Conservation (phyloP, 2,888 invertebrate species). For the Frankliniella intonsa region DNA sequence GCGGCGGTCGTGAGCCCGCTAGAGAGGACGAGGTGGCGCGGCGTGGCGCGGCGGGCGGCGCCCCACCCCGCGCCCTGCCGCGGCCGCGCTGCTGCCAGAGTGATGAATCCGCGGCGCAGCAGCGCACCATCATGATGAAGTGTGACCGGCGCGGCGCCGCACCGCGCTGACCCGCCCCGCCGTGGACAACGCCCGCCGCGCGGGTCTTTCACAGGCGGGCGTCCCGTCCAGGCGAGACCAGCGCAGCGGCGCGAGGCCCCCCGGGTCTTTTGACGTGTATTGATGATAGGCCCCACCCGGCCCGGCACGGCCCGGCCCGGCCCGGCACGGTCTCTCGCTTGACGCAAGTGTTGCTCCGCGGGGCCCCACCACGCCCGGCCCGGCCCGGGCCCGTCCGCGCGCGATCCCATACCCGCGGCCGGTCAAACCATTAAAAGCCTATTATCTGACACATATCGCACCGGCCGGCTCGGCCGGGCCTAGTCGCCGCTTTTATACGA, state of each 20-base stretch:
- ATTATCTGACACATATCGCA: slow-evolving; percentile 9
- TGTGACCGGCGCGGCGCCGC: slow-evolving; percentile 1
- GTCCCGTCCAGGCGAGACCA: neutral
- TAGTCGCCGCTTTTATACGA: neutral
- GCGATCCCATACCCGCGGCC: neutral
- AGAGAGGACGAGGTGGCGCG: neutral
- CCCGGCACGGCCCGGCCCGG: neutral
- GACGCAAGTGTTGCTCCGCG: neutral
- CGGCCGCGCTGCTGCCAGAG: neutral
- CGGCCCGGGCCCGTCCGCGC: neutral
- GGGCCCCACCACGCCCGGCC: neutral
- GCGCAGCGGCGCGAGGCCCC: neutral
- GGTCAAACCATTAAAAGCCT: slow-evolving; percentile 22
- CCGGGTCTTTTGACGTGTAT: slow-evolving; percentile 15
- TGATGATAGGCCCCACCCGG: neutral
- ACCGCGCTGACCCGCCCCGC: neutral
- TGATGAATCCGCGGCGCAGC: neutral
- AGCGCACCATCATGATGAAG: neutral
- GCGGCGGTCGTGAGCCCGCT: neutral
- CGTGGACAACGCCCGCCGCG: slow-evolving; percentile 24
- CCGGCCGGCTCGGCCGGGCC: neutral
- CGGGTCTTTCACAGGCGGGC: neutral
- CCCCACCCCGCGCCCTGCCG: neutral
- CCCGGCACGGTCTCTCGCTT: neutral
- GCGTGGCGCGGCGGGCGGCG: neutral